Conservation (phyloP, 2,888 invertebrate species). For the Ophion ventricosus region DNA sequence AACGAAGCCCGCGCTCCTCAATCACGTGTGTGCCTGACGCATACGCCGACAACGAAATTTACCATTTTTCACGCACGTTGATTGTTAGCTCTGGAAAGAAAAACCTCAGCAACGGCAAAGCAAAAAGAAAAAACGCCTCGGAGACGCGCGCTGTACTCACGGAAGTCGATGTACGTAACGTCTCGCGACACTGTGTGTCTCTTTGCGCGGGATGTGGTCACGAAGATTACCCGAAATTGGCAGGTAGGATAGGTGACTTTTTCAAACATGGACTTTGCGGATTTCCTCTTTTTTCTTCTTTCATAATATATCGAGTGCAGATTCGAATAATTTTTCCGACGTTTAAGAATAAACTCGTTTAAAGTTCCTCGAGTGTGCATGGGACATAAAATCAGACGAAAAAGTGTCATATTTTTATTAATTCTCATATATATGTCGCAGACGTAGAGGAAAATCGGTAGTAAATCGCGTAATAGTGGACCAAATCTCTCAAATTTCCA, state of each 20-base stretch:
- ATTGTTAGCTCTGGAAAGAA: background rate
- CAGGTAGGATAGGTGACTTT: background rate
- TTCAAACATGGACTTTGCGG: background rate
- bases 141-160: background rate
- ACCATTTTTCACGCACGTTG: constrained; percentile 4
- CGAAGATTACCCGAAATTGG: constrained; percentile 2
- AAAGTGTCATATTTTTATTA: background rate
- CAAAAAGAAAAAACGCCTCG: background rate
- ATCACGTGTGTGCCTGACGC: background rate
- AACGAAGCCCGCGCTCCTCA: background rate
- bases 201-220: background rate
- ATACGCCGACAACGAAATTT: constrained; percentile 7
- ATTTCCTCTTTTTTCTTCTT: background rate
- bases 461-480: no score
- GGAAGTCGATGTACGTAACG: background rate
- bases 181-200: background rate
- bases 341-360: background rate
- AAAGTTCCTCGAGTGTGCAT: background rate
- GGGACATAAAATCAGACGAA: background rate
- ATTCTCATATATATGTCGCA: no score
- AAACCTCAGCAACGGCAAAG: background rate
- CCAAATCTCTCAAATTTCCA: no score
- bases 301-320: background rate
- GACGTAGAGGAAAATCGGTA: no score
- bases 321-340: background rate